Percentiles rank a stretch among this genome's conserved stretches.
Evolutionary conservation across 2,113 vertebrate genomes (phyloP).

Genomic region (Triplophysa dalaica): DNA sequence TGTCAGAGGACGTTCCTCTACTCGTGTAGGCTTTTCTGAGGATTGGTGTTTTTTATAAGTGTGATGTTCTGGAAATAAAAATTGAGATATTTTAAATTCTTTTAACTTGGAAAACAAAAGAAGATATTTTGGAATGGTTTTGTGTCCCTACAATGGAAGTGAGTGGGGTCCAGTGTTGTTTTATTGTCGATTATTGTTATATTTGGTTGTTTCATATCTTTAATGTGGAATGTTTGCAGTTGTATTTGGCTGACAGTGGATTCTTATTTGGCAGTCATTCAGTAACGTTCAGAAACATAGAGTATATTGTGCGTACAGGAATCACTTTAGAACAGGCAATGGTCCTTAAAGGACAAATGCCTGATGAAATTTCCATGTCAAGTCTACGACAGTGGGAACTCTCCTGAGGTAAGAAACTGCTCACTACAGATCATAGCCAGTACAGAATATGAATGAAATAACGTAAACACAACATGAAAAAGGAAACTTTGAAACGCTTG

Average conservation of each 20-base stretch:
- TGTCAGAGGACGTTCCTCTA: neutral
- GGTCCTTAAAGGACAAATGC: conserved; percentile 13
- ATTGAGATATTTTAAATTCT: neutral
- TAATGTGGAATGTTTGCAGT: too few relatives aligned
- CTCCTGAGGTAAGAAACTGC: conserved; percentile 8
- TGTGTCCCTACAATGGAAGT: too few relatives aligned
- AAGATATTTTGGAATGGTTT: too few relatives aligned
- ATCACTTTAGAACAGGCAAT: conserved; percentile 38
- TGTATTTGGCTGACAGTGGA: neutral
- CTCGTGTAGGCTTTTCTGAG: neutral
- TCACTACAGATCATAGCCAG: conserved; percentile 30
- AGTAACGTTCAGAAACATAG: conserved; percentile 26
- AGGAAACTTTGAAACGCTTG: conserved; percentile 10
- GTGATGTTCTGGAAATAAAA: too few relatives aligned
- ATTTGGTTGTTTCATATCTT: too few relatives aligned
- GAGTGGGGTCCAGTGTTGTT: too few relatives aligned
- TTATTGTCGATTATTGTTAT: too few relatives aligned
- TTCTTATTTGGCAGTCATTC: conserved; percentile 15
- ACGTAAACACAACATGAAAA: conserved; percentile 27
- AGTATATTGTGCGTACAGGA: conserved; percentile 7
- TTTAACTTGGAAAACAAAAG: neutral
- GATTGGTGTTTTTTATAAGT: neutral
- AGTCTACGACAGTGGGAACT: neutral
- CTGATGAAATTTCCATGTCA: conserved; percentile 23
- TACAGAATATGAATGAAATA: conserved; percentile 23